Evolutionary conservation across 2,113 vertebrate species (phyloP).

Genomic region (Tiliqua scincoides): DNA sequence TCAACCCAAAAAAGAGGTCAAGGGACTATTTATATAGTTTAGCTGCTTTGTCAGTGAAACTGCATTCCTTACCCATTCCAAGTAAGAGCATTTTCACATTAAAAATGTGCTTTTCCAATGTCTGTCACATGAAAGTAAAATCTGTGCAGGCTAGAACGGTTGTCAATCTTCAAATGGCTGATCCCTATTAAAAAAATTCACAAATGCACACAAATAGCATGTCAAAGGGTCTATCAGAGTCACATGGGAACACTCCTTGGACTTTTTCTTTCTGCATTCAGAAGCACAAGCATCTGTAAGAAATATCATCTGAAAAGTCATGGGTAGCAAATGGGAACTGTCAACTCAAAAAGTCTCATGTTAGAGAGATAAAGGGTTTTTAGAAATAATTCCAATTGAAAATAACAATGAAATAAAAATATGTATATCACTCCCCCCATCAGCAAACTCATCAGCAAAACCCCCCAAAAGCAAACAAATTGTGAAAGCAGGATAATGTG

Average conservation of each 20-base stretch:
- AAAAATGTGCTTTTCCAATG: not conserved
- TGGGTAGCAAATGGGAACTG: not conserved
- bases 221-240: not conserved
- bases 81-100: not conserved
- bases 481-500: not conserved
- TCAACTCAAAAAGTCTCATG: not conserved
- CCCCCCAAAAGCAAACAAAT: not conserved
- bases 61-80: constrained; percentile 1
- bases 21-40: constrained; percentile 33
- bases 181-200: not conserved
- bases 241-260: not conserved
- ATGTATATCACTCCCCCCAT: not conserved
- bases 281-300: not conserved
- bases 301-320: not conserved
- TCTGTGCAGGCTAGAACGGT: not conserved
- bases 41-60: not conserved
- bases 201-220: not conserved
- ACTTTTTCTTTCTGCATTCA: not conserved
- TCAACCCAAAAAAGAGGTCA: constrained; percentile 33
- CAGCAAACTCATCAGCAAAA: not conserved
- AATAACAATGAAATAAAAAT: not conserved
- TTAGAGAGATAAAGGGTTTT: not conserved
- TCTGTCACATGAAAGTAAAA: not conserved
- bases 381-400: not conserved
- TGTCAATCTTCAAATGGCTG: not conserved